Base-by-base conservation (phyloP, 2,888 invertebrate genomes). In the Rhamnusium bicolor region DNA sequence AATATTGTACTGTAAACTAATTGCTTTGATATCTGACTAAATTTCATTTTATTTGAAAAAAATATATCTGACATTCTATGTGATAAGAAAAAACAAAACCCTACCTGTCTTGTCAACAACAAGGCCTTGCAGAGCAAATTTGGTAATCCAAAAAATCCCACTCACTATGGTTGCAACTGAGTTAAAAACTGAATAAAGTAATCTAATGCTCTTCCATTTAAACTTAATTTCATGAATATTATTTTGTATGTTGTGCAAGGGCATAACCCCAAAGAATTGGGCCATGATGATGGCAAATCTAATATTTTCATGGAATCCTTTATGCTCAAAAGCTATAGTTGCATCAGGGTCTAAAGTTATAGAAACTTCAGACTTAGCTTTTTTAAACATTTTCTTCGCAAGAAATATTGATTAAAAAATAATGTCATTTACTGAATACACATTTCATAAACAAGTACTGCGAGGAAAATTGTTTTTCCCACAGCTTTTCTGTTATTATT, bases 251-350 rank as follows among this genome's bases (percentile, higher is more conserved):
- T 81, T 80, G 32, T 79, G 71, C 16, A 86, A 60, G 4, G 86
- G 86, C 85, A 86, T 85, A 12, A 85, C 78, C 0, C 84, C 86
- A 63, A 85, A 86, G 65, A 81, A 82, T 74, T 86, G 85, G 0
- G 83, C 84, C 53, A 84, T 73, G 16, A 81, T 70, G 24, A 86
- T 69, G 12, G 83, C 78, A 67, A 82, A 85, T n/a, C 81, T 79
- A 19, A 85, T 80, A 32, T 78, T 80, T 32, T 83, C 81, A 69
- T 85, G 82, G 14, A 86, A 79, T 46, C 60, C 79, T 0, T 73
- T 73, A 14, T 71, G 71, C 8, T 63, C 21, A 61, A 75, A 53
- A 16, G 69, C 69, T 16, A 73, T 56, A 14, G 27, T 19, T 10
- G 49, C 53, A 29, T 65, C 71, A 2, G 46, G 58, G 56, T 80